Evolutionary conservation across 2,797 vertebrate species (phyloP).

Genomic region (Rhinogobio ventralis): DNA sequence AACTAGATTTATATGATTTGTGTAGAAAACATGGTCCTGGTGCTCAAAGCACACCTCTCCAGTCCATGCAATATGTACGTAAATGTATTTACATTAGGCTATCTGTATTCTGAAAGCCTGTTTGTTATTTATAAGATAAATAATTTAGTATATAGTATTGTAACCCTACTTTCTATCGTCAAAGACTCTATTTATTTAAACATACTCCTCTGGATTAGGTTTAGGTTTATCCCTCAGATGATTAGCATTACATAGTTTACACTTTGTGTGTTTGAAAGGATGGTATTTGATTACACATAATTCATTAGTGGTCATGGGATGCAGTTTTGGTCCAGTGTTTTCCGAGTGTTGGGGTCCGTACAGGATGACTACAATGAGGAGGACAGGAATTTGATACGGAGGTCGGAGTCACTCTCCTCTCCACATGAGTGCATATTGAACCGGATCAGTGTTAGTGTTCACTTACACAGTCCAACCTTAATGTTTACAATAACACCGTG

Average conservation of each 20-base stretch:
- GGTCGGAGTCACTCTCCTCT: conserved; percentile 42
- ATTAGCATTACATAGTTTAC: conserved; percentile 45
- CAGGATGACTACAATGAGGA: conserved; percentile 32
- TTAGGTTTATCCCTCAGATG: conserved; percentile 8
- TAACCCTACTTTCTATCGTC: conserved; percentile 10
- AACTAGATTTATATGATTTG: background rate
- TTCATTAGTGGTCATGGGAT: conserved; percentile 47
- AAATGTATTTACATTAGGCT: conserved; percentile 13
- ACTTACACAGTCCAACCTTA: conserved; percentile 33
- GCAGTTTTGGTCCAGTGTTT: conserved; percentile 36
- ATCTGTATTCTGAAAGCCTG: background rate
- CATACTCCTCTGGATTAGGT: conserved; percentile 2
- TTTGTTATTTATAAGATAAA: conserved; percentile 25
- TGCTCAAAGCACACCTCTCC: background rate
- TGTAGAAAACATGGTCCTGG: background rate
- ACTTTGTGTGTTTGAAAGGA: conserved; percentile 30
- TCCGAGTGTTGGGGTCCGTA: conserved; percentile 29
- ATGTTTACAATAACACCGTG: conserved; percentile 25
- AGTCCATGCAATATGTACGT: background rate
- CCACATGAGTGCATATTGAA: conserved; percentile 46
- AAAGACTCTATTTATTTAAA: conserved; percentile 16
- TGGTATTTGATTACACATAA: conserved; percentile 42
- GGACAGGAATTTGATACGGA: conserved; percentile 39
- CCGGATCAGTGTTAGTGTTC: conserved; percentile 42
- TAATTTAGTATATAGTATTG: conserved; percentile 26